These are phyloP conservation scores for Andrena cerasifolii DNA, from an alignment of 1,140 invertebrate genomes.

Conservation along the genomic window DNA sequence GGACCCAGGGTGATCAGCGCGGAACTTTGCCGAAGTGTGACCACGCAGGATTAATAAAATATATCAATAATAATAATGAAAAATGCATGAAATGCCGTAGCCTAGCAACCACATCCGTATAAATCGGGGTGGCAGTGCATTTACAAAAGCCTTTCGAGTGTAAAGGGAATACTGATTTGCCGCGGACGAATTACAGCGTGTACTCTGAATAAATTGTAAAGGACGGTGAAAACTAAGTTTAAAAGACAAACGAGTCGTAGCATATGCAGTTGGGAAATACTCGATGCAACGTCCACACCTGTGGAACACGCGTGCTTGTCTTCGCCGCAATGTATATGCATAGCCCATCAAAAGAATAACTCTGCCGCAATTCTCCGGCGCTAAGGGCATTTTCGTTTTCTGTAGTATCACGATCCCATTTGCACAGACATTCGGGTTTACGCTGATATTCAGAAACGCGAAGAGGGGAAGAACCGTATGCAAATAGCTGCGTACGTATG, in stretches of 20 bases:
- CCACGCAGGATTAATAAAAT: no score
- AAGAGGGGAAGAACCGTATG: no score
- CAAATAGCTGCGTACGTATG: no score
- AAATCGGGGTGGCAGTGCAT: not conserved
- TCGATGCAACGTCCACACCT: not conserved
- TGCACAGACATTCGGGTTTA: no score
- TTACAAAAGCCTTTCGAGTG: not conserved
- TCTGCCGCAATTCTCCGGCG: not conserved
- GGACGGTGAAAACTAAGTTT: not conserved
- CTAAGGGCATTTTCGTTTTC: not conserved
- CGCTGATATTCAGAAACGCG: no score
- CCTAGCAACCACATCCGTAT: not conserved
- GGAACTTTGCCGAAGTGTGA: no score
- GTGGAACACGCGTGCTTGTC: not conserved
- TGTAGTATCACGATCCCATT: no score
- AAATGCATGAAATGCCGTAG: not conserved
- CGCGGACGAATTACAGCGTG: not conserved
- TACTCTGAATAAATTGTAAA: not conserved
- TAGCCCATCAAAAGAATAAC: not conserved
- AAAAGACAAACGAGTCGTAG: not conserved
- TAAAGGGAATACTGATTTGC: not conserved
- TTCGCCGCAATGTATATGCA: no score
- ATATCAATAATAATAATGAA: no score
- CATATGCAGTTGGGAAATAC: not conserved
- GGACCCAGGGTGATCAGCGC: no score